Percentiles rank a stretch among this genome's conserved stretches.
Evolutionary conservation across 1,140 invertebrate genomes (phyloP).

Genomic region (Eriosoma lanigerum): DNA sequence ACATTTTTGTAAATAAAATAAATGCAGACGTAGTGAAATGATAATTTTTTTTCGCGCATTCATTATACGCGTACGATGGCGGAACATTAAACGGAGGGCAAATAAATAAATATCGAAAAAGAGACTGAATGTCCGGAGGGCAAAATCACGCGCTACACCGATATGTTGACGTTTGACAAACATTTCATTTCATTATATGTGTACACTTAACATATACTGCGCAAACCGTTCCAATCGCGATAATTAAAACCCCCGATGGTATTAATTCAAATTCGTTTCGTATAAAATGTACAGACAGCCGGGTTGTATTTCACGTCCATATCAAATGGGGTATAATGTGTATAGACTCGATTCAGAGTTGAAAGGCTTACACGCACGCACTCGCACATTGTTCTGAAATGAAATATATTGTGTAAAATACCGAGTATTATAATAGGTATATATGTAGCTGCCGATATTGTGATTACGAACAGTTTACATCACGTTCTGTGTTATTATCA

Average conservation of each 20-base stretch:
- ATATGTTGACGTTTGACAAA: not conserved
- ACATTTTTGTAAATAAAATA: too few relatives aligned
- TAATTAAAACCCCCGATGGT: not conserved
- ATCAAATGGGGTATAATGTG: not conserved
- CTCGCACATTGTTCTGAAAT: not conserved
- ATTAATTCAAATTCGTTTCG: not conserved
- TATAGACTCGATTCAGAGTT: not conserved
- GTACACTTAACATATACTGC: not conserved
- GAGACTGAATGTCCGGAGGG: too few relatives aligned
- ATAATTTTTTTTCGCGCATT: too few relatives aligned
- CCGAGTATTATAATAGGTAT: too few relatives aligned
- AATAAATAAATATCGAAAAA: too few relatives aligned
- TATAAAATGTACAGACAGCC: not conserved
- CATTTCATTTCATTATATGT: not conserved
- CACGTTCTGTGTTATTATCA: too few relatives aligned
- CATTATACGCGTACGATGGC: too few relatives aligned
- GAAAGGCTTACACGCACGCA: not conserved
- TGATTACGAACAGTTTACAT: too few relatives aligned
- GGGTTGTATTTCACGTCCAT: not conserved
- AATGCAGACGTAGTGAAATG: too few relatives aligned
- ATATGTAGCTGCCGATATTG: too few relatives aligned
- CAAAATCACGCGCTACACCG: too few relatives aligned
- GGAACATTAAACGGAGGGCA: too few relatives aligned
- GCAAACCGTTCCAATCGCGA: not conserved
- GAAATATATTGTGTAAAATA: not conserved